Conservation (phyloP, 2,113 vertebrate genomes). For the Cryptoleucopteryx plumbea region DNA sequence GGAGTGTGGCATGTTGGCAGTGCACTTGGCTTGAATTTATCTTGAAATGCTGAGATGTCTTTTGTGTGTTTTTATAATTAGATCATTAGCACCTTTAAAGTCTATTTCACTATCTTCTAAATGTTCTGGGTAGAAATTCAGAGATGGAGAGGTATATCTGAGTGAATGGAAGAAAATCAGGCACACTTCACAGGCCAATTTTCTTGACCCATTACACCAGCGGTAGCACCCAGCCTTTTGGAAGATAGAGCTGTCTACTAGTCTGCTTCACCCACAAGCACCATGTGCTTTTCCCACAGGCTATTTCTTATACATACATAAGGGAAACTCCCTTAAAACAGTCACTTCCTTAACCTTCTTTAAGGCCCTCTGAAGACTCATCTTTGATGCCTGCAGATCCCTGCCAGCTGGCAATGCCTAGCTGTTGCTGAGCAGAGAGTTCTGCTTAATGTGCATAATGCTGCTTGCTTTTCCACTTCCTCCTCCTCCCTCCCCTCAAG, state of each 20-base stretch:
- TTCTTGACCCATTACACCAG: background rate
- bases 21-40: conserved; percentile 32
- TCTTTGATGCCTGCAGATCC: conserved; percentile 30
- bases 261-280: conserved; percentile 9
- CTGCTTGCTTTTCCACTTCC: conserved; percentile 19
- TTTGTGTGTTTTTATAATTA: conserved; percentile 20
- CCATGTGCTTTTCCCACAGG: conserved; percentile 5
- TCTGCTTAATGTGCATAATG: conserved; percentile 8
- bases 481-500: conserved; percentile 50
- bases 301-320: conserved; percentile 11
- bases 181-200: background rate
- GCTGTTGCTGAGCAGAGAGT: conserved; percentile 48
- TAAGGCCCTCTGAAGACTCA: conserved; percentile 8
- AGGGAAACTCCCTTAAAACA: conserved; percentile 56
- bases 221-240: background rate
- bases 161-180: background rate
- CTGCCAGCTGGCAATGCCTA: conserved; percentile 45
- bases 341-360: conserved; percentile 39
- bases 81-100: conserved; percentile 7
- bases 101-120: background rate
- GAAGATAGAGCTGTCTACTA: background rate
- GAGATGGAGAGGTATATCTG: background rate
- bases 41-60: conserved; percentile 3
- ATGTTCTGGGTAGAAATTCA: background rate
- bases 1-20: conserved; percentile 34